A percentile compares a stretch with the other conserved stretches of the same genome.
Evolutionary conservation across 2,113 vertebrate species (phyloP).

Genomic region (Noturus placidus): DNA sequence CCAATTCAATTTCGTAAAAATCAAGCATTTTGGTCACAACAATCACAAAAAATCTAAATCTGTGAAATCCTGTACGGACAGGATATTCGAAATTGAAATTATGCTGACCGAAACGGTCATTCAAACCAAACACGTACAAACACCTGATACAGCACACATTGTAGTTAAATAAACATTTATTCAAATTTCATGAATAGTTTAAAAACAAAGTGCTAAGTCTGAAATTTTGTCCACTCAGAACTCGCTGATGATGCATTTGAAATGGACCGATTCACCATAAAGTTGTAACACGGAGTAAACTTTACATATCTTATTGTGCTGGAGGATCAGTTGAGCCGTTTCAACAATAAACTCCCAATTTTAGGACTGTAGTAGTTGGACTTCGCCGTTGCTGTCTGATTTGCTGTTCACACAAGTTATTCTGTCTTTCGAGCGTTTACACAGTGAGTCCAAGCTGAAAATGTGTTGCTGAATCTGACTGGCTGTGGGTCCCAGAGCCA

Average conservation of each 20-base stretch:
- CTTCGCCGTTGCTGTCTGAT: neutral
- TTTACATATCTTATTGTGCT: neutral
- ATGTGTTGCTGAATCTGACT: conserved; percentile 49
- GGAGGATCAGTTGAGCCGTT: neutral
- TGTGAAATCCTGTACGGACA: no score
- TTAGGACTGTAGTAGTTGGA: neutral
- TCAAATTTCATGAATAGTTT: conserved; percentile 8
- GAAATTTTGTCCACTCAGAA: neutral
- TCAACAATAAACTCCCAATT: neutral
- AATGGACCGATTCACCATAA: neutral
- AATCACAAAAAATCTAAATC: no score
- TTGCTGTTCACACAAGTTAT: conserved; percentile 46
- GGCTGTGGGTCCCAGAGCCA: conserved; percentile 39
- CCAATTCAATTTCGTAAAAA: no score
- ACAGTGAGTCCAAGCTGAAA: conserved; percentile 58
- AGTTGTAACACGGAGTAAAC: neutral
- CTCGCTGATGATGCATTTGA: neutral
- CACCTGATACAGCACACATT: neutral
- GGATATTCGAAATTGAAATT: neutral
- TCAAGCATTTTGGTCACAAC: no score
- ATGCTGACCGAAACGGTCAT: neutral
- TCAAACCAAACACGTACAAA: neutral
- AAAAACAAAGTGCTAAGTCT: neutral
- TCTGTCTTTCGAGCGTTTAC: conserved; percentile 32
- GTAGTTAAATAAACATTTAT: conserved; percentile 20